Base-by-base conservation (phyloP, 2,113 vertebrate species). In the Kobus ellipsiprymnus region DNA sequence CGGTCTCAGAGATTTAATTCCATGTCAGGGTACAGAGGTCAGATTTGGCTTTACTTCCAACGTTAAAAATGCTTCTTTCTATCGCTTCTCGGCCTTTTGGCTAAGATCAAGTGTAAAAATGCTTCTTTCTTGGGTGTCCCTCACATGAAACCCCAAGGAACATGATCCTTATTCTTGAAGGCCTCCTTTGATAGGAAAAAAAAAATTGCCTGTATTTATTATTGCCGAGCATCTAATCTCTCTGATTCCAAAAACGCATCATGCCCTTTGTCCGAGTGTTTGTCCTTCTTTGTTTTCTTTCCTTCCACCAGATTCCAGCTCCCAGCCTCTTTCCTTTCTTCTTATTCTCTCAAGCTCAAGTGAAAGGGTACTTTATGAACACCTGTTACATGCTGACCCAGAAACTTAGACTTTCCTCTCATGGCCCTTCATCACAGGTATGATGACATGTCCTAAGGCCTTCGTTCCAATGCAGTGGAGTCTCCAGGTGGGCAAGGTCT, bases 141-240 rank as follows among this genome's bases (percentile, higher is more conserved):
- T 64, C n/a, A 59, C n/a, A 21, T 52, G 33, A 91, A 87, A 27
- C 11, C 5, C 5, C 3, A 71, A n/a, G 30, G 17, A 44, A 6
- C 15, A 33, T 50, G 12, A 15, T 71, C 2, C 54, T 10, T 78
- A 29, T 50, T 11, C 17, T 62, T 17, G 7, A 87, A 83, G 6
- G 3, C 12, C 30, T 93, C 6, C 5, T 71, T 95, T n/a, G 7
- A 3, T 29, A 85, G 84, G 77, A 90, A 71, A 2, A 54, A 78
- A 48, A 78, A 21, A 9, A 3, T 33, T 46, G 46, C 12, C 21
- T 10, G 0, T 59, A 0, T n/a, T 16, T n/a, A 55, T n/a, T n/a
- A 36, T 59, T 27, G 27, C 1, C 6, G n/a, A 59, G 9, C 2
- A 2, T 27, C 33, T 71, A 11, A 14, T 60, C 2, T 55, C 7